phyloP scores from a whole-genome alignment of 2,888 invertebrate species.

The Ommatoiulus sabulosus region DNA sequence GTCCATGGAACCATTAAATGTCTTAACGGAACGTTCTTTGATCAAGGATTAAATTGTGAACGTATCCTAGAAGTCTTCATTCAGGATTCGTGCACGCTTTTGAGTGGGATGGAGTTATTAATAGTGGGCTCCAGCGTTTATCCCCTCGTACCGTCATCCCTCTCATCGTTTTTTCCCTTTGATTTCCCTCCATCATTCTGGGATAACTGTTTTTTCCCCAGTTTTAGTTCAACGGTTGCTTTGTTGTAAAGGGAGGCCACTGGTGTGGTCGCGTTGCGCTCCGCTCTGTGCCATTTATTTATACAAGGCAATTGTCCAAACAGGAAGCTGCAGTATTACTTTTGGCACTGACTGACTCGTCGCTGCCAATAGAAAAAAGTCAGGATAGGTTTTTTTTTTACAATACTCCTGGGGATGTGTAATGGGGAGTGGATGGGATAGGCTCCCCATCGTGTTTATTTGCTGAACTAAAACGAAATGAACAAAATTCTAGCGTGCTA shows the following conservation, averaged over 20 bases:
- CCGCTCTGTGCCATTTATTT: slow-evolving; percentile 56
- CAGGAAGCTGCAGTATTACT: slow-evolving; percentile 55
- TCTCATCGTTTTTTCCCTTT: neutral
- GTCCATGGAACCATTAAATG: no score
- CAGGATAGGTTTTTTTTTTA: neutral
- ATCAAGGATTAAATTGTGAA: neutral
- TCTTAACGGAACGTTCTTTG: neutral
- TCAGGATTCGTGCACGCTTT: neutral
- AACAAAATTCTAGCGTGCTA: neutral
- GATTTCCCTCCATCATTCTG: slow-evolving; percentile 42
- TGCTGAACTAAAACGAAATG: slow-evolving; percentile 46
- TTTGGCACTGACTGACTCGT: slow-evolving; percentile 50
- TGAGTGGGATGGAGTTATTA: neutral
- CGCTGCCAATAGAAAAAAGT: neutral
- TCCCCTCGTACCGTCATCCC: neutral
- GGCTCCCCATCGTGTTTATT: neutral
- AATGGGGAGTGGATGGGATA: slow-evolving; percentile 33
- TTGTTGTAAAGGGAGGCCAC: slow-evolving; percentile 12
- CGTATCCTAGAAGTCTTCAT: neutral
- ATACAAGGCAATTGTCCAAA: slow-evolving; percentile 56
- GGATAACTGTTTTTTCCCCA: slow-evolving; percentile 12
- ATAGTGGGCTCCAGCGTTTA: slow-evolving; percentile 31
- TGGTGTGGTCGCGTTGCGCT: slow-evolving; percentile 51
- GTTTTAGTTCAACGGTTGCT: slow-evolving; percentile 50
- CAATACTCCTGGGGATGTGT: neutral